phyloP scores from a whole-genome alignment of 2,888 invertebrate species.

The Blastobasis adustella region DNA sequence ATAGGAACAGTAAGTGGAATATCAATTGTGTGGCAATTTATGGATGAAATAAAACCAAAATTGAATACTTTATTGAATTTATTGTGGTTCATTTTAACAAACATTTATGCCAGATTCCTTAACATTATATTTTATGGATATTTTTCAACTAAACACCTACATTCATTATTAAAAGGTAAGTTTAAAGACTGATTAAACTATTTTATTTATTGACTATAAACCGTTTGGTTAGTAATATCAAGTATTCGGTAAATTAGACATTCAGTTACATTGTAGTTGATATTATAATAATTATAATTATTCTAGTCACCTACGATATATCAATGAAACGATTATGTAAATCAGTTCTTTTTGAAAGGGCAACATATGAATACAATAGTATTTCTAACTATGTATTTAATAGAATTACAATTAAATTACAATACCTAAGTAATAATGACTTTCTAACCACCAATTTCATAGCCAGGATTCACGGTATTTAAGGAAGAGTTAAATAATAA shows the following conservation, averaged over 20 bases:
- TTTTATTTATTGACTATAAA: not conserved
- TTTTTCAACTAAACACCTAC: slow-evolving; percentile 14
- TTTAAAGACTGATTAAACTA: not conserved
- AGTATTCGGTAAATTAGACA: slow-evolving; percentile 17
- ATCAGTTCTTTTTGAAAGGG: slow-evolving; percentile 57
- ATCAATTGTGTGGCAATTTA: no score
- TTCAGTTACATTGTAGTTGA: slow-evolving; percentile 28
- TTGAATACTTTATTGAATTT: slow-evolving; percentile 20
- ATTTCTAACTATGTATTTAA: no score
- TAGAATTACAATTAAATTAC: no score
- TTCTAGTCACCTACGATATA: slow-evolving; percentile 29
- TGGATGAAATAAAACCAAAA: no score
- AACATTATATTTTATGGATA: slow-evolving; percentile 26
- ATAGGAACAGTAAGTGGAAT: no score
- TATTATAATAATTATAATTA: slow-evolving; percentile 37
- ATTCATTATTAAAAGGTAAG: slow-evolving; percentile 10
- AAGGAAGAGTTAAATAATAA: no score
- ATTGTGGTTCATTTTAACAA: slow-evolving; percentile 41
- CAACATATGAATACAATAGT: slow-evolving; percentile 13
- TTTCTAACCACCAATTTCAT: no score
- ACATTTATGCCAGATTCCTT: slow-evolving; percentile 36
- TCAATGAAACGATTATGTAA: slow-evolving; percentile 54
- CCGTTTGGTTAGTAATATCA: slow-evolving; percentile 4
- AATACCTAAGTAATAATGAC: no score
- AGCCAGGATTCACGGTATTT: no score